A percentile compares a stretch with the other conserved stretches of the same genome.
Evolutionary conservation across 2,888 invertebrate genomes (phyloP).

Genomic region (Luffia ferchaultella): DNA sequence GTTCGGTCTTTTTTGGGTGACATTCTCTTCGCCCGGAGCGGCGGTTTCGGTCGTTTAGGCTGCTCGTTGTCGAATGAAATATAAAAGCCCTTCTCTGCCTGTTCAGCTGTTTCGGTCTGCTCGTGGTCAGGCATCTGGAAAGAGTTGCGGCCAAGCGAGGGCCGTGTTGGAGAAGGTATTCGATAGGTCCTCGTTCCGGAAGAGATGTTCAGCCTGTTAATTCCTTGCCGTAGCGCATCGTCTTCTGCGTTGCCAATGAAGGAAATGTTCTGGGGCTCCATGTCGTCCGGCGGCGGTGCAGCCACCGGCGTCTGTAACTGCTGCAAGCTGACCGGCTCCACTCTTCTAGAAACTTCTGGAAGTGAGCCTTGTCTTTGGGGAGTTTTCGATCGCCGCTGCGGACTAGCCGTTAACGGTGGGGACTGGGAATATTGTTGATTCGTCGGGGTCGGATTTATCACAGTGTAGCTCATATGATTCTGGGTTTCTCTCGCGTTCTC

Average conservation of each 20-base stretch:
- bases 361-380: slow-evolving; percentile 67
- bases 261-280: slow-evolving; percentile 94
- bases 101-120: slow-evolving; percentile 49
- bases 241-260: slow-evolving; percentile 80
- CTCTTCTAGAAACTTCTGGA: slow-evolving; percentile 28
- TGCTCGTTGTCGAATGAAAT: slow-evolving; percentile 91
- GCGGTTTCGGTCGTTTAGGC: slow-evolving; percentile 90
- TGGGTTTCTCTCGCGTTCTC: slow-evolving; percentile 61
- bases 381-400: slow-evolving; percentile 68
- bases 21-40: slow-evolving; percentile 75
- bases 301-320: slow-evolving; percentile 66
- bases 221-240: slow-evolving; percentile 69
- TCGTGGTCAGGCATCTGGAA: slow-evolving; percentile 60
- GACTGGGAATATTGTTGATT: slow-evolving; percentile 64
- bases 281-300: slow-evolving; percentile 79
- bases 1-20: slow-evolving; percentile 78
- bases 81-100: slow-evolving; percentile 86
- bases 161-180: slow-evolving; percentile 87
- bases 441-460: slow-evolving; percentile 47
- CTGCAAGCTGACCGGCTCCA: slow-evolving; percentile 56
- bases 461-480: slow-evolving; percentile 66
- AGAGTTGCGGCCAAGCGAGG: slow-evolving; percentile 73
- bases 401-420: slow-evolving; percentile 68
- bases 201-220: slow-evolving; percentile 82
- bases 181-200: slow-evolving; percentile 89